Evolutionary conservation across 2,888 invertebrate genomes (phyloP).

Genomic region (Callinectes sapidus): DNA sequence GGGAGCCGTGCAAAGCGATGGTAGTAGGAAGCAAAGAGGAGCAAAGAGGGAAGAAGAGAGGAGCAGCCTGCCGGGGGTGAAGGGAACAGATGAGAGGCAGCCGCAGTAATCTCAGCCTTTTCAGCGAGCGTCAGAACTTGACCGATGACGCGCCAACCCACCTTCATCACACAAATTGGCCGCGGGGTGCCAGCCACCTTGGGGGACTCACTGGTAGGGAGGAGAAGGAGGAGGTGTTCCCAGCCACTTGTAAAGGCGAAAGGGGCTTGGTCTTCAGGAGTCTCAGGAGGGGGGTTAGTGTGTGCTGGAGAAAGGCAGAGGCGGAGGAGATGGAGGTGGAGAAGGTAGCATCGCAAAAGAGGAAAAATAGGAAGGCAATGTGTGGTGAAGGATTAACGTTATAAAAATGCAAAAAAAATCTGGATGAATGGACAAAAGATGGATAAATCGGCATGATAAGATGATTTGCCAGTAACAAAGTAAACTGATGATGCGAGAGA

Average conservation of each 20-base stretch:
- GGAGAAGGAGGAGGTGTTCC: conserved; percentile 9
- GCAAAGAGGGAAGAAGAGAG: not conserved
- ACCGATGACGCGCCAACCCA: conserved; percentile 60
- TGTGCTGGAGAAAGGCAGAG: not conserved
- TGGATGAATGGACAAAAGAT: not conserved
- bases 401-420: not conserved
- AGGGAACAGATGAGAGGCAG: conserved; percentile 52
- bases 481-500: not conserved
- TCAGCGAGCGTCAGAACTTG: conserved; percentile 57
- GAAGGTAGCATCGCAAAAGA: not conserved
- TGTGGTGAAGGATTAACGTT: not conserved
- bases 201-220: not conserved
- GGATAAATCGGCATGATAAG: not conserved
- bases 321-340: not conserved
- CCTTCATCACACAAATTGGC: conserved; percentile 63
- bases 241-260: conserved; percentile 10
- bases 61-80: conserved; percentile 50
- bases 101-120: conserved; percentile 58
- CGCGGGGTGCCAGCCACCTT: conserved; percentile 39
- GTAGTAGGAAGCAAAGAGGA: not conserved
- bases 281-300: not conserved
- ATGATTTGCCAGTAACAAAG: not conserved
- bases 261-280: conserved; percentile 25
- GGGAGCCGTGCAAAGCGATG: not conserved
- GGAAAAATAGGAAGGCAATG: not conserved